phyloP scores from a whole-genome alignment of 2,888 invertebrate genomes.

The Macrophya annulata region DNA sequence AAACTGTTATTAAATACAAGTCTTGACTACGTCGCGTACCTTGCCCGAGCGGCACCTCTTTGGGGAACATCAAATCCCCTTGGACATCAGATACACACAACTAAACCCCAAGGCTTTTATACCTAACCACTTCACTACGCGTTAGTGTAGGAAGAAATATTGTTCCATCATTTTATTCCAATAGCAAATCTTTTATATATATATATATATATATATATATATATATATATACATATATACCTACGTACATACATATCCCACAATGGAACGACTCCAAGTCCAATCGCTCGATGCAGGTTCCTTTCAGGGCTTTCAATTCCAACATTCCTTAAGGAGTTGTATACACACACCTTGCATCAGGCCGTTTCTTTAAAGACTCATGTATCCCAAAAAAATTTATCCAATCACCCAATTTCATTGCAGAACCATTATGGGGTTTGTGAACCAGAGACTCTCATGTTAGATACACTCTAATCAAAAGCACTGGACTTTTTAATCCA shows the following conservation, averaged over 20 bases:
- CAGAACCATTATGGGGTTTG: too few relatives aligned
- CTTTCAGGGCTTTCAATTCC: not conserved
- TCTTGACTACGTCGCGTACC: not conserved
- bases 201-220: not conserved
- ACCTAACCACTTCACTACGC: not conserved
- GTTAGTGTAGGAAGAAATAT: not conserved
- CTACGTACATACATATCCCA: not conserved
- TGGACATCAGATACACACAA: constrained; percentile 16
- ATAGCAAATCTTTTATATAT: not conserved
- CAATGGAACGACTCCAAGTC: not conserved
- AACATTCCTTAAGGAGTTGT: not conserved
- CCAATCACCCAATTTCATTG: not conserved
- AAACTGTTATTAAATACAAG: constrained; percentile 45
- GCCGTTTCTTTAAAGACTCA: not conserved
- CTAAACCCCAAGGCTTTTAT: not conserved
- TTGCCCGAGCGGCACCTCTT: not conserved
- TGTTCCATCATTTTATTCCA: constrained; percentile 10
- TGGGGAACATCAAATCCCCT: constrained; percentile 17
- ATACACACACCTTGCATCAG: not conserved
- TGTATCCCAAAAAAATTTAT: not conserved
- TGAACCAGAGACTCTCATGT: too few relatives aligned
- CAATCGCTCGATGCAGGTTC: not conserved
- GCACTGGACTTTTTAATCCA: too few relatives aligned
- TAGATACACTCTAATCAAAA: too few relatives aligned
- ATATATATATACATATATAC: not conserved